phyloP scores from a whole-genome alignment of 37 sponge, comb jelly and placozoan genomes.

The Chondrosia reniformis region DNA sequence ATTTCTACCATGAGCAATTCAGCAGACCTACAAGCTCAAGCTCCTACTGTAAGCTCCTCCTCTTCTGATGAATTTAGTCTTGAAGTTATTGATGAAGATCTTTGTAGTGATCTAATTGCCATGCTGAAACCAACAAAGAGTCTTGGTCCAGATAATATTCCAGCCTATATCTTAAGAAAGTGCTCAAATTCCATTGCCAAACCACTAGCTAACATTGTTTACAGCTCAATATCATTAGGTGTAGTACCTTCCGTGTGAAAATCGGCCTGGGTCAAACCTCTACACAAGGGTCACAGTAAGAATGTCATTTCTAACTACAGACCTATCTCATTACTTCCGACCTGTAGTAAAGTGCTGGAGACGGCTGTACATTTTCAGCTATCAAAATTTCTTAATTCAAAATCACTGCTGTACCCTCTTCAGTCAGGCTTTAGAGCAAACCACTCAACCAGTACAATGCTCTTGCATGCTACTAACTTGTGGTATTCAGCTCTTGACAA shows the following conservation, averaged over 20 bases:
- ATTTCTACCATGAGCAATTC: not conserved
- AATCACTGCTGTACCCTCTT: not conserved
- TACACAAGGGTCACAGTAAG: not conserved
- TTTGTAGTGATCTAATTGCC: not conserved
- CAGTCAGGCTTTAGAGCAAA: not conserved
- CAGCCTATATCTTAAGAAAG: not conserved
- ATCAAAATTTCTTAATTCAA: not conserved
- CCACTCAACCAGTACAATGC: not conserved
- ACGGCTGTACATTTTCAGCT: not conserved
- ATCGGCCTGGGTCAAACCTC: not conserved
- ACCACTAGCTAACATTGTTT: not conserved
- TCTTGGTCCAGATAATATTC: not conserved
- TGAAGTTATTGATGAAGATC: not conserved
- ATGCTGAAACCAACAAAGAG: not conserved
- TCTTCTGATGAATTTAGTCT: no score
- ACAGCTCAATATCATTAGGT: not conserved
- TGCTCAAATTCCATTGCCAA: not conserved
- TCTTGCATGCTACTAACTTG: not conserved
- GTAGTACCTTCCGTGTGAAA: not conserved
- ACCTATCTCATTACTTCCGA: not conserved
- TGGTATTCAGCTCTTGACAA: conserved; percentile 6
- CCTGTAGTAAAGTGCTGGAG: not conserved
- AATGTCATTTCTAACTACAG: not conserved
- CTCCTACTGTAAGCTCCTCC: no score
- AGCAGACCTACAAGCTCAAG: no score